Evolutionary conservation across 2,888 invertebrate genomes (phyloP).

Genomic region (Electrophaes corylata): DNA sequence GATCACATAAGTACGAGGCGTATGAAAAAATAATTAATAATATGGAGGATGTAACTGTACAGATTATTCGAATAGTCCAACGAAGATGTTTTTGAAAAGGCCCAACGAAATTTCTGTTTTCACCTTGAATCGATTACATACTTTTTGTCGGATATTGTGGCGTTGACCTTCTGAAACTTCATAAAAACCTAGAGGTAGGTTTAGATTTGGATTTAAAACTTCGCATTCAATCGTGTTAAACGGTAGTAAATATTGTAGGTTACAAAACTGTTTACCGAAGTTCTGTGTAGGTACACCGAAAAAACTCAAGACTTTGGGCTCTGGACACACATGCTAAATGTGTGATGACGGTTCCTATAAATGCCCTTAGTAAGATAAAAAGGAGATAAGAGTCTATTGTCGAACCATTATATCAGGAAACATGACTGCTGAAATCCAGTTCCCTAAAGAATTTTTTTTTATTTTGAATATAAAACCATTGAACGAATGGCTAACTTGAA

Average conservation of each 20-base stretch:
- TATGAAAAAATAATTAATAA: slow-evolving; percentile 38
- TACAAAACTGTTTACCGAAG: slow-evolving; percentile 46
- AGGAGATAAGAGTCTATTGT: slow-evolving; percentile 34
- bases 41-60: slow-evolving; percentile 12
- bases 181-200: slow-evolving; percentile 17
- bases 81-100: slow-evolving; percentile 2
- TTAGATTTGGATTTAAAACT: slow-evolving; percentile 31
- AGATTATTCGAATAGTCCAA: slow-evolving; percentile 7
- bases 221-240: slow-evolving; percentile 27
- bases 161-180: not conserved
- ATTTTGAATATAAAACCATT: not conserved
- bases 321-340: slow-evolving; percentile 40
- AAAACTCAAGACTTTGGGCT: too few species aligned
- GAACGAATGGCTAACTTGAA: not conserved
- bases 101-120: not conserved
- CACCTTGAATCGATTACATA: not conserved
- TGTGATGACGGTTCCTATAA: slow-evolving; percentile 39
- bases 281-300: too few species aligned
- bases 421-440: too few species aligned
- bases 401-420: too few species aligned
- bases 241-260: slow-evolving; percentile 23
- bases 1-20: slow-evolving; percentile 40
- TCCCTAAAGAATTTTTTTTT: too few species aligned
- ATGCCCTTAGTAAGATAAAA: slow-evolving; percentile 54
- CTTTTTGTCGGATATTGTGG: slow-evolving; percentile 1